A percentile compares a stretch with the other conserved stretches of the same genome.
Evolutionary conservation across 1,140 invertebrate species (phyloP).

Genomic region (Conus betulinus): DNA sequence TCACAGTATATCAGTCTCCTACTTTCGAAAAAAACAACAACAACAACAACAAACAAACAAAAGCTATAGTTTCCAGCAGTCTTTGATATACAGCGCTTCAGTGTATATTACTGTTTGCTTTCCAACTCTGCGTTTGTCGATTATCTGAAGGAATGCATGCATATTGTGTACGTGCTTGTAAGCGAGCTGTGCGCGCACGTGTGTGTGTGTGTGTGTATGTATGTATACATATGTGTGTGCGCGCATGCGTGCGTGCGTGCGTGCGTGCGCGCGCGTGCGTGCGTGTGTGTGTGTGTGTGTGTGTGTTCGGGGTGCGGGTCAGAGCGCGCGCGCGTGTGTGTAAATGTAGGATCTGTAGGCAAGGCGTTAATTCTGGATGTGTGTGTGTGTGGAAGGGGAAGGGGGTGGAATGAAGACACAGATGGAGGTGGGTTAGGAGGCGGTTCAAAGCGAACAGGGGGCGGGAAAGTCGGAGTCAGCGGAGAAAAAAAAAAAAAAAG

Average conservation of each 20-base stretch:
- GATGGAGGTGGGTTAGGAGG: not conserved
- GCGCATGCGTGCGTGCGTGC: not conserved
- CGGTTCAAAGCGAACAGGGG: not conserved
- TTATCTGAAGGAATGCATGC: no score
- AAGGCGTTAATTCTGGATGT: no score
- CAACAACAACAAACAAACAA: no score
- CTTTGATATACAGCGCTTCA: no score
- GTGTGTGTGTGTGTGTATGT: constrained; percentile 17
- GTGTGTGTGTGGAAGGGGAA: constrained; percentile 5
- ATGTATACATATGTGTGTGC: not conserved
- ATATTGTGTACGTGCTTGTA: no score
- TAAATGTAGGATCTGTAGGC: no score
- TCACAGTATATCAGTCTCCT: no score
- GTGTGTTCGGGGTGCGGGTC: not conserved
- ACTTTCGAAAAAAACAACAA: no score
- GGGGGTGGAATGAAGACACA: not conserved
- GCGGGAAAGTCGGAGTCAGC: not conserved
- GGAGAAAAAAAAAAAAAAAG: not conserved
- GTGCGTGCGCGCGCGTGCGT: constrained; percentile 8
- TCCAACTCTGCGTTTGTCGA: no score
- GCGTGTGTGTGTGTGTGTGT: constrained; percentile 18
- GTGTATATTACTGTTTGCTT: no score
- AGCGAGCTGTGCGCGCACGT: no score
- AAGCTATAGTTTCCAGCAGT: no score
- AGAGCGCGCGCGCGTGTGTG: not conserved